These are phyloP conservation scores for Gonioctena quinquepunctata DNA, from an alignment of 1,140 invertebrate species.

Conservation along the genomic window DNA sequence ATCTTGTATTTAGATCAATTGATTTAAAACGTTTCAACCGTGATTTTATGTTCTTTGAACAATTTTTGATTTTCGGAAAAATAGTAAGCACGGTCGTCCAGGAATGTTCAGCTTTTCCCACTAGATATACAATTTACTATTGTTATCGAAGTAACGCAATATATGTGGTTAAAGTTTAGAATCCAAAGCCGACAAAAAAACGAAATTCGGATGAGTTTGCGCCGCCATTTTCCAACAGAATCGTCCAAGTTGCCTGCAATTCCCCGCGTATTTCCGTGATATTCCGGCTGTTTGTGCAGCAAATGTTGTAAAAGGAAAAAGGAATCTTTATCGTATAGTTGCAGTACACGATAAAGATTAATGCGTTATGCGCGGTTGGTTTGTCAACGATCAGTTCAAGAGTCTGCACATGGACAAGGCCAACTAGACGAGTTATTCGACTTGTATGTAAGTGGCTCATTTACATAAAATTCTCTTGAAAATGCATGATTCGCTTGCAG, in stretches of 20 bases:
- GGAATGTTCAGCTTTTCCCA: too few relatives aligned
- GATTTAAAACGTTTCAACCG: too few relatives aligned
- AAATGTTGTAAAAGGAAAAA: neutral
- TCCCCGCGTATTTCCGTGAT: neutral
- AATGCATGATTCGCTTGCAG: slow-evolving; percentile 21
- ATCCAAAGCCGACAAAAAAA: too few relatives aligned
- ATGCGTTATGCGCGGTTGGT: neutral
- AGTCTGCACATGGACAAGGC: slow-evolving; percentile 26
- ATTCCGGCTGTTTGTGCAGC: neutral
- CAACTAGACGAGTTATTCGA: slow-evolving; percentile 25
- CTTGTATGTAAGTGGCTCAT: slow-evolving; percentile 17
- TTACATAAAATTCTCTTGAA: slow-evolving; percentile 19
- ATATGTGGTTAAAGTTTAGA: too few relatives aligned
- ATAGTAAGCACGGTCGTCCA: too few relatives aligned
- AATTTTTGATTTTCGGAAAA: too few relatives aligned
- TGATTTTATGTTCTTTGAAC: too few relatives aligned
- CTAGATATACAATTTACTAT: too few relatives aligned
- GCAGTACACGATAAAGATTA: neutral
- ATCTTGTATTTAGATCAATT: too few relatives aligned
- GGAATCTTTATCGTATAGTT: too few relatives aligned
- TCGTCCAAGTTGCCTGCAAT: neutral
- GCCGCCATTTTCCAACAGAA: neutral
- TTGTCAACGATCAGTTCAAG: slow-evolving; percentile 26
- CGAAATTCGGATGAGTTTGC: too few relatives aligned
- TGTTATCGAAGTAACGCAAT: too few relatives aligned